Evolutionary conservation across 2,888 invertebrate species (phyloP).

Genomic region (Drosophila seclusa): DNA sequence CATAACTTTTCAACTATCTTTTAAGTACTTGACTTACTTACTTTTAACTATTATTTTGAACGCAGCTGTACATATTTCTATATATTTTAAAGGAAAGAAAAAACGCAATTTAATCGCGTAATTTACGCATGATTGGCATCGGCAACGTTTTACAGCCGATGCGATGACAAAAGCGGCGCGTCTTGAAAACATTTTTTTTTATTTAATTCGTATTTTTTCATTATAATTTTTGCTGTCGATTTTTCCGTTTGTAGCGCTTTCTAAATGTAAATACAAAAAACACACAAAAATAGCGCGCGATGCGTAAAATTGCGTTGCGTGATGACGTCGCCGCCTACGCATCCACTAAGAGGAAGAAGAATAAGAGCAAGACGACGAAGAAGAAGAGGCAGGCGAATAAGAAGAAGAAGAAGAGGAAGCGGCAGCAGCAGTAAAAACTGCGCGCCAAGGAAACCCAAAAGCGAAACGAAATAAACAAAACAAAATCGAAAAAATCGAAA

Average conservation of each 20-base stretch:
- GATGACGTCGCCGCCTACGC: conserved; percentile 71
- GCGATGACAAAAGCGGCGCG: conserved; percentile 46
- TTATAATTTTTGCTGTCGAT: conserved; percentile 7
- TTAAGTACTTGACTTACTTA: not conserved
- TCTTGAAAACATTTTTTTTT: conserved; percentile 39
- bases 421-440: conserved; percentile 14
- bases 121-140: conserved; percentile 80
- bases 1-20: not conserved
- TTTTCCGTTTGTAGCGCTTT: conserved; percentile 56
- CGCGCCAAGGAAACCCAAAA: conserved; percentile 50
- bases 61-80: not conserved
- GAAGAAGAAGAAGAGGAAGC: conserved; percentile 12
- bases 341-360: not conserved
- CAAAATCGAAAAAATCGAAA: conserved; percentile 54
- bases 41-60: conserved; percentile 35
- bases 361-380: not conserved
- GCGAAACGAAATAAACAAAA: conserved; percentile 70
- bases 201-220: not conserved
- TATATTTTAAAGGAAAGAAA: conserved; percentile 40
- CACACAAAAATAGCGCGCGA: conserved; percentile 52
- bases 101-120: conserved; percentile 78
- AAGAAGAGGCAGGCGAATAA: conserved; percentile 12
- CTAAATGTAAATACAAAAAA: conserved; percentile 70
- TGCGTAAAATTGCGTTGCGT: conserved; percentile 58
- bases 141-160: conserved; percentile 56